phyloP scores from a whole-genome alignment of 1,140 invertebrate genomes.

The Telenomus remus region DNA sequence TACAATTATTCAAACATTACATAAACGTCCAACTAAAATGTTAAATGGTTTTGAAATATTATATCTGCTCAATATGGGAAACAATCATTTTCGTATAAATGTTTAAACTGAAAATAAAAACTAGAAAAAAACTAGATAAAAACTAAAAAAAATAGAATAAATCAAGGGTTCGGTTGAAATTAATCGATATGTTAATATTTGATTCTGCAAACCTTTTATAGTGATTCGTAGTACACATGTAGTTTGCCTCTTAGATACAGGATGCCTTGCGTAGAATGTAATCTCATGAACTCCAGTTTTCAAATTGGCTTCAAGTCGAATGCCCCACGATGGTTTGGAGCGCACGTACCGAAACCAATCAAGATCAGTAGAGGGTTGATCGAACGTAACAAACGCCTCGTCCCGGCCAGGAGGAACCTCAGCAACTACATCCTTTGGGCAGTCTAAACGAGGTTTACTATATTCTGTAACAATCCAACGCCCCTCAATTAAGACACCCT shows the following conservation, averaged over 20 bases:
- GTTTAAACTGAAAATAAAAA: too few relatives aligned
- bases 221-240: constrained; percentile 70
- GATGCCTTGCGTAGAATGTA: constrained; percentile 72
- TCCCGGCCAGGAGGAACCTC: constrained; percentile 68
- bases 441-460: constrained; percentile 71
- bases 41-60: too few relatives aligned
- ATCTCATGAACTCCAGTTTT: constrained; percentile 69
- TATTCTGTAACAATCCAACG: constrained; percentile 64
- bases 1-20: too few relatives aligned
- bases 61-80: too few relatives aligned
- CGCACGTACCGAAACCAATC: constrained; percentile 75
- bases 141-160: too few relatives aligned
- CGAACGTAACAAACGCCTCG: constrained; percentile 72
- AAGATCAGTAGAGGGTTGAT: constrained; percentile 73
- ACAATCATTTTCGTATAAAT: too few relatives aligned
- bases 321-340: constrained; percentile 73
- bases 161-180: background rate
- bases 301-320: constrained; percentile 71
- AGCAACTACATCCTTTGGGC: constrained; percentile 69
- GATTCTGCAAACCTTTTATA: constrained; percentile 64
- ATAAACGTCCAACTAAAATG: too few relatives aligned
- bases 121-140: too few relatives aligned
- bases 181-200: background rate
- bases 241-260: constrained; percentile 72
- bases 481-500: too few relatives aligned